Conservation (phyloP, 2,797 vertebrate genomes). For the Uromys caudimaculatus region DNA sequence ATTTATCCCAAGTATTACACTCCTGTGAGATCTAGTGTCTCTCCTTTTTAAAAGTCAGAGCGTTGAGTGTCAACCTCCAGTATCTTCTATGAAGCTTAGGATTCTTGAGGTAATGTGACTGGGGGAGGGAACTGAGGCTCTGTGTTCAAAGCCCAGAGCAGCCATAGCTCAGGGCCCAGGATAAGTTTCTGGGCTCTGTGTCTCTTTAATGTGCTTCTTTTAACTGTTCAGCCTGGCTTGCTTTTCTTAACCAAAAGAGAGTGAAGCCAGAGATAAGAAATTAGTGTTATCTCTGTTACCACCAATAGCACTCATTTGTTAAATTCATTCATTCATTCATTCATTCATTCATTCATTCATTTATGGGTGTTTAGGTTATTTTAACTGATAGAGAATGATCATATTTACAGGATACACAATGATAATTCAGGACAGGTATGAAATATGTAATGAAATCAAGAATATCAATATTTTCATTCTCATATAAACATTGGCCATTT, state of each 20-base stretch:
- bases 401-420: background rate
- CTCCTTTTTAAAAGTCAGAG: background rate
- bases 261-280: conserved; percentile 8
- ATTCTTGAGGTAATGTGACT: background rate
- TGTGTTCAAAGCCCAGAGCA: background rate
- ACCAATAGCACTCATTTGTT: background rate
- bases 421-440: background rate
- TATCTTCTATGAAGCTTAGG: background rate
- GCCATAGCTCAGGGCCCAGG: background rate
- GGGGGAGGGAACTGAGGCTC: background rate
- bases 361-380: background rate
- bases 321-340: background rate
- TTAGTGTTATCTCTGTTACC: background rate
- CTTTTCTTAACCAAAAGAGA: conserved; percentile 29
- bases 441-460: background rate
- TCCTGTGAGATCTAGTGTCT: background rate
- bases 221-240: background rate
- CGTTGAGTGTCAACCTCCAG: background rate
- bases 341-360: background rate
- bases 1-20: background rate
- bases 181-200: background rate
- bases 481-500: background rate
- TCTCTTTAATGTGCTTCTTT: background rate
- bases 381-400: background rate
- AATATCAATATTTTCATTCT: background rate